Conservation (phyloP, 2,797 vertebrate species). For the Ceryle rudis region DNA sequence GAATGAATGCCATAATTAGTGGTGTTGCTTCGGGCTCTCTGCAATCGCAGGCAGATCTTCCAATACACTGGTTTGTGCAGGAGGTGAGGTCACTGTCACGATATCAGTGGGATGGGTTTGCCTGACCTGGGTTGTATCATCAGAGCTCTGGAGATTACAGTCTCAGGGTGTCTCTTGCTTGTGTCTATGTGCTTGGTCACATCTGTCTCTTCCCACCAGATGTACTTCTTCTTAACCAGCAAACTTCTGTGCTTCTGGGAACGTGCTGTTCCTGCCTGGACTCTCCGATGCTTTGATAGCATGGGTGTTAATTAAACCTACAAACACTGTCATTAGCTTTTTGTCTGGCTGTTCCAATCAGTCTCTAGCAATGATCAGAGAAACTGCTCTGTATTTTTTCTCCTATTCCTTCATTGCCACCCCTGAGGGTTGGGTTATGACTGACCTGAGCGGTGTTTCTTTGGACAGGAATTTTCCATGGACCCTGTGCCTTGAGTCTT, state of each 20-base stretch:
- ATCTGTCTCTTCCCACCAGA: background rate
- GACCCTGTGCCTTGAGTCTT: background rate
- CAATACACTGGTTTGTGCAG: background rate
- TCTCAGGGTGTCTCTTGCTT: background rate
- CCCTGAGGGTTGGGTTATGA: background rate
- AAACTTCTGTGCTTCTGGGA: background rate
- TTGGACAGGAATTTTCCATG: background rate
- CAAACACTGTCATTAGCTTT: background rate
- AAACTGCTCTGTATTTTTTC: background rate
- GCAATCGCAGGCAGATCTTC: background rate
- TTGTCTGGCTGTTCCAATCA: background rate
- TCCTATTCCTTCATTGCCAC: background rate
- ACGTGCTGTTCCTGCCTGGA: accelerated
- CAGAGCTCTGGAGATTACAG: background rate
- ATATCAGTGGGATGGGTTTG: background rate
- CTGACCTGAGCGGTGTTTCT: background rate
- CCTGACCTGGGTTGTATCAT: background rate
- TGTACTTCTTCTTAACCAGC: background rate
- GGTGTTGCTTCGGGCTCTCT: background rate
- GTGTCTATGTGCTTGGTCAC: background rate
- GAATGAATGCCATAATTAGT: background rate
- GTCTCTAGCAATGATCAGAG: background rate
- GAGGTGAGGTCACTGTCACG: background rate
- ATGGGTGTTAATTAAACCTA: background rate
- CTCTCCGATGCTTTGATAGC: background rate